phyloP scores from a whole-genome alignment of 2,888 invertebrate species.

The Ernsta delagoae region DNA sequence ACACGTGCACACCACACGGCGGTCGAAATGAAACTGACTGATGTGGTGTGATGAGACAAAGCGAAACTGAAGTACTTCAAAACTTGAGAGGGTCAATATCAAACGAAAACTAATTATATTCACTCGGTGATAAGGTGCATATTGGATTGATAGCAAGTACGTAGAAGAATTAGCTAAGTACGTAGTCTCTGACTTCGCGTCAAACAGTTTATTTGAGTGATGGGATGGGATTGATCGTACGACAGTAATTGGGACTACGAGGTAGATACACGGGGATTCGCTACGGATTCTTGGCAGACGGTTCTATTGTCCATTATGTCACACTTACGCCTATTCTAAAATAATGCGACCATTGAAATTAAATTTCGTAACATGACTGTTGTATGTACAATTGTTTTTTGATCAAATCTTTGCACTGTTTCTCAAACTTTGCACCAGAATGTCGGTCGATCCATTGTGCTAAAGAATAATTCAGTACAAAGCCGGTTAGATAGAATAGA shows the following conservation, averaged over 20 bases:
- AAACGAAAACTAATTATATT: not conserved
- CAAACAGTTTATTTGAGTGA: conserved; percentile 3
- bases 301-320: not conserved
- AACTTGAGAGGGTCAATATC: not conserved
- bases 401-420: too few relatives aligned
- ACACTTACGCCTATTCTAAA: not conserved
- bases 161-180: conserved; percentile 1
- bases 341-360: too few relatives aligned
- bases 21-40: conserved; percentile 22
- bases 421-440: too few relatives aligned
- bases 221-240: not conserved
- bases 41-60: conserved; percentile 5
- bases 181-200: not conserved
- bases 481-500: too few relatives aligned
- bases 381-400: too few relatives aligned
- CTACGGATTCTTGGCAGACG: conserved; percentile 11
- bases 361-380: too few relatives aligned
- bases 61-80: conserved; percentile 1
- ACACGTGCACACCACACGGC: conserved; percentile 31
- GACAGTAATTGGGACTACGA: conserved; percentile 19
- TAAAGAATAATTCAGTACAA: too few relatives aligned
- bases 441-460: too few relatives aligned
- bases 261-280: not conserved
- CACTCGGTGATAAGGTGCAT: not conserved
- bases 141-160: conserved; percentile 7